These are phyloP conservation scores for Parochlus steinenii DNA, from an alignment of 2,888 invertebrate species.

Conservation along the genomic window DNA sequence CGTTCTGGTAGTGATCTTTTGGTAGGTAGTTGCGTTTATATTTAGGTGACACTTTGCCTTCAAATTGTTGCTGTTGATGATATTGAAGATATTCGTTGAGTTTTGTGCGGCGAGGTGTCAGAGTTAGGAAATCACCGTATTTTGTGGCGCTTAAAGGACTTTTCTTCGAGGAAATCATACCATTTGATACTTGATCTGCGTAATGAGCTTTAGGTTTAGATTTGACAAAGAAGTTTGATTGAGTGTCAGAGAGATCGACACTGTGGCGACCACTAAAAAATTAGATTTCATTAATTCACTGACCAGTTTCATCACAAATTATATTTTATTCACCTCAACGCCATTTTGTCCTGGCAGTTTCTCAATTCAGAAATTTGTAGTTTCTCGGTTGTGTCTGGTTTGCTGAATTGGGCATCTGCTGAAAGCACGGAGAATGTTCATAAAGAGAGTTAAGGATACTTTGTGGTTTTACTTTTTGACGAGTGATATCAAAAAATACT, in stretches of 20 bases:
- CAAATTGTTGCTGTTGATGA: slow-evolving; percentile 8
- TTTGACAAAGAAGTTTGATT: slow-evolving; percentile 24
- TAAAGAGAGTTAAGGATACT: not conserved
- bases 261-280: slow-evolving; percentile 19
- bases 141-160: slow-evolving; percentile 21
- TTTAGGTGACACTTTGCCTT: slow-evolving; percentile 4
- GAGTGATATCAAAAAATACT: slow-evolving; percentile 32
- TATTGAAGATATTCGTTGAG: slow-evolving; percentile 11
- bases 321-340: slow-evolving; percentile 10
- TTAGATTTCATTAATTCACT: slow-evolving; percentile 11
- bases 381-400: slow-evolving; percentile 35
- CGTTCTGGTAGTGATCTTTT: slow-evolving; percentile 8
- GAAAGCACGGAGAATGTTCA: slow-evolving; percentile 7
- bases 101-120: slow-evolving; percentile 22
- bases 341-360: slow-evolving; percentile 8
- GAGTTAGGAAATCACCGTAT: slow-evolving; percentile 25
- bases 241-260: slow-evolving; percentile 29
- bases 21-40: too few relatives aligned
- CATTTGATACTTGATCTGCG: slow-evolving; percentile 9
- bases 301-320: slow-evolving; percentile 13
- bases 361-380: slow-evolving; percentile 35
- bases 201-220: slow-evolving; percentile 9
- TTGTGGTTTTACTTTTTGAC: not conserved
- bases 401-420: slow-evolving; percentile 30
- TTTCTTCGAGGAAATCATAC: slow-evolving; percentile 13